Conservation (phyloP, 2,797 vertebrate species). For the Brachymystax lenok region DNA sequence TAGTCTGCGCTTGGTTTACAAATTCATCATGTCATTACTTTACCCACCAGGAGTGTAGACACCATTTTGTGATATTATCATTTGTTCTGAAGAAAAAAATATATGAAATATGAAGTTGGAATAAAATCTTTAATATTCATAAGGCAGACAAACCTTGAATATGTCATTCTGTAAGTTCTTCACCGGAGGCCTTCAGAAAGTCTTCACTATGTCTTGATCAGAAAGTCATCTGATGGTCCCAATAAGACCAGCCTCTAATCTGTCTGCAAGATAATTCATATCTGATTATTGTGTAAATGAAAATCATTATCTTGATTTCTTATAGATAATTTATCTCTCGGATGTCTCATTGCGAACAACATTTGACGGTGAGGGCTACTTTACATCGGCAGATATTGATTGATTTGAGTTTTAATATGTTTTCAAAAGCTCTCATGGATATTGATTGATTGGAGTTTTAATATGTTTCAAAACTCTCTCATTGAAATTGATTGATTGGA, state of each 20-base stretch:
- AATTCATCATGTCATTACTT: conserved; percentile 75
- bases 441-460: too few relatives aligned
- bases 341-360: conserved; percentile 48
- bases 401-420: too few relatives aligned
- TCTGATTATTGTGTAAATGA: conserved; percentile 76
- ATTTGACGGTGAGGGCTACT: conserved; percentile 47
- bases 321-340: conserved; percentile 66
- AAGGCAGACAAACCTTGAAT: conserved; percentile 50
- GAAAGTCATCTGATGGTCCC: conserved; percentile 65
- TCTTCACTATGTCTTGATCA: conserved; percentile 70
- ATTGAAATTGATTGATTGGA: too few relatives aligned
- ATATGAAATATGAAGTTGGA: conserved; percentile 3
- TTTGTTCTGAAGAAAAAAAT: conserved; percentile 44
- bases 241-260: conserved; percentile 63
- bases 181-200: conserved; percentile 57
- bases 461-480: too few relatives aligned
- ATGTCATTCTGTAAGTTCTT: conserved; percentile 53
- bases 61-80: conserved; percentile 49
- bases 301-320: conserved; percentile 74
- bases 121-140: conserved; percentile 27
- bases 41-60: conserved; percentile 31
- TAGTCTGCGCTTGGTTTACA: conserved; percentile 68
- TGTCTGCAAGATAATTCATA: conserved; percentile 74
- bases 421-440: too few relatives aligned
- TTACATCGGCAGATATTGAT: conserved; percentile 25